Conservation (phyloP, 2,113 vertebrate genomes). For the Mus spicilegus region DNA sequence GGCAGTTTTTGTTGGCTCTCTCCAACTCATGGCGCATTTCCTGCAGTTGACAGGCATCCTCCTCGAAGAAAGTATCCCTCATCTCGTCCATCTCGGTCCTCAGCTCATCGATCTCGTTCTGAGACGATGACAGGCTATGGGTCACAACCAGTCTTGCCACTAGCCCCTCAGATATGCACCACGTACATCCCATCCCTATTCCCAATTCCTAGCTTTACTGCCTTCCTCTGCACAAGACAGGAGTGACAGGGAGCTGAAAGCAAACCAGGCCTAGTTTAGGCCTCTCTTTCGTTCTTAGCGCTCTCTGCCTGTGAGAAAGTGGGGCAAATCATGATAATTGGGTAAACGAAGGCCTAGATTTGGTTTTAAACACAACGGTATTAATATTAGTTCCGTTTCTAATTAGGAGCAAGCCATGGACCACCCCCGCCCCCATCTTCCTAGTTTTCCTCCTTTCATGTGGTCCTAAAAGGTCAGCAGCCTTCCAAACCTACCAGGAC, state of each 20-base stretch:
- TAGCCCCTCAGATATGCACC: not conserved
- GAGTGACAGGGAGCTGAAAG: not conserved
- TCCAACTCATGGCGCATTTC: conserved; percentile 99
- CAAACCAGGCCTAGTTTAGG: not conserved
- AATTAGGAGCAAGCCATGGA: not conserved
- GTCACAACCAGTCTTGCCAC: conserved; percentile 19
- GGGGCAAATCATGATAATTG: not conserved
- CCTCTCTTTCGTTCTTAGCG: not conserved
- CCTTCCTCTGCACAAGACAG: not conserved
- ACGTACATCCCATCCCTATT: conserved; percentile 1
- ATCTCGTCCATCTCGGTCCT: conserved; percentile 99
- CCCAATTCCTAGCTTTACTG: not conserved
- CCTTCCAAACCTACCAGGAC: not conserved
- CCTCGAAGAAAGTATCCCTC: conserved; percentile 98
- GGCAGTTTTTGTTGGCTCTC: conserved; percentile 98
- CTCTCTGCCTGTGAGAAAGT: conserved; percentile 28
- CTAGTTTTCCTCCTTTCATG: not conserved
- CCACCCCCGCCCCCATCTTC: not conserved
- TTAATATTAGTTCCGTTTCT: not conserved
- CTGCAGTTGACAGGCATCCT: conserved; percentile 98
- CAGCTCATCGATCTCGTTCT: conserved; percentile 98
- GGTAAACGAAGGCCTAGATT: conserved; percentile 4
- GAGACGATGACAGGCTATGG: conserved; percentile 67
- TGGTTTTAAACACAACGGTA: not conserved
- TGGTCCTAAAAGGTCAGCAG: not conserved